phyloP scores from a whole-genome alignment of 2,888 invertebrate species.

The Apotomis turbidana region DNA sequence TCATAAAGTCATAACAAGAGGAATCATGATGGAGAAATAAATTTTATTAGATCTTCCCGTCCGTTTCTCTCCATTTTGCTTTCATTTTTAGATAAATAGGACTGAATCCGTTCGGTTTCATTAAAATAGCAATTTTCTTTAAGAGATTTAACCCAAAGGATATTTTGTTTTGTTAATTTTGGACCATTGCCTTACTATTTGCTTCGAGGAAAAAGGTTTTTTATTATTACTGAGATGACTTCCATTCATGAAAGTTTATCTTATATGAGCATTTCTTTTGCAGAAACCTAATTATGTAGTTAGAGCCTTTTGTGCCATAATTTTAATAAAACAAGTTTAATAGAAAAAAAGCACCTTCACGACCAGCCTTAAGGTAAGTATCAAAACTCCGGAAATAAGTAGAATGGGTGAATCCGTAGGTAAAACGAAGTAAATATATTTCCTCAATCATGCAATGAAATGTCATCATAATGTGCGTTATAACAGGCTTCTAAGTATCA shows the following conservation, averaged over 20 bases:
- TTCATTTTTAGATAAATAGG: constrained; percentile 22
- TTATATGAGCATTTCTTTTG: not conserved
- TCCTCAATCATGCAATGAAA: no score
- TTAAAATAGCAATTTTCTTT: constrained; percentile 46
- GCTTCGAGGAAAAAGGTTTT: not conserved
- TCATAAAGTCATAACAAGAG: constrained; percentile 34
- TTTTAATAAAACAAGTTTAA: no score
- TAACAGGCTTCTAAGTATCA: no score
- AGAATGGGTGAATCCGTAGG: no score
- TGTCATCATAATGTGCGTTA: no score
- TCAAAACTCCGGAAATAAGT: no score
- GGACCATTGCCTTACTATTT: not conserved
- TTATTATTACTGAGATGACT: not conserved
- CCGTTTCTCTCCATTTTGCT: constrained; percentile 38
- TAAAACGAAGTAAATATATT: no score
- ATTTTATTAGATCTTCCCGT: constrained; percentile 38
- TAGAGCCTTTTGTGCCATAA: no score
- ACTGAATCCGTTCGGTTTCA: constrained; percentile 40
- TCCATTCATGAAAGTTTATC: not conserved
- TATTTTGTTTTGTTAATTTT: constrained; percentile 4
- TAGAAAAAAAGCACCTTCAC: no score
- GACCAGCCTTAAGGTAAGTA: no score
- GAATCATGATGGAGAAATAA: constrained; percentile 40
- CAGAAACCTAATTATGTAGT: not conserved
- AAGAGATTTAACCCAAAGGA: constrained; percentile 32